Percentiles rank a stretch among this genome's conserved stretches.
phyloP scores from a whole-genome alignment of 1,140 invertebrate species.

The Metopolophium dirhodum region DNA sequence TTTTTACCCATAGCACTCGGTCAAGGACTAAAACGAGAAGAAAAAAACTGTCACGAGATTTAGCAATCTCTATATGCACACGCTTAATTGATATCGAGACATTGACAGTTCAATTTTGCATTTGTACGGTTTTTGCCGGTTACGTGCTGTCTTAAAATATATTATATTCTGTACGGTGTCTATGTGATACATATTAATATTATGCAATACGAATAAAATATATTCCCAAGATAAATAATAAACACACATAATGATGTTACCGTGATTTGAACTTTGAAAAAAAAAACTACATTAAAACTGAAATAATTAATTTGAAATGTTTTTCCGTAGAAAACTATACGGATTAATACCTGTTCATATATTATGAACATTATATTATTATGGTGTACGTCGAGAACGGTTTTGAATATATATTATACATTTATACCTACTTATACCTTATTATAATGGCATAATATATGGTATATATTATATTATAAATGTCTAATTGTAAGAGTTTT shows the following conservation, averaged over 20 bases:
- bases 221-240: background rate
- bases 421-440: background rate
- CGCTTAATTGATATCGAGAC: too few species aligned
- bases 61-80: background rate
- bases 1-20: background rate
- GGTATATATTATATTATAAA: too few species aligned
- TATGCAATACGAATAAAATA: background rate
- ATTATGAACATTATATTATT: too few species aligned
- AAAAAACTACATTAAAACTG: background rate
- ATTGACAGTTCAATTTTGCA: conserved; percentile 31
- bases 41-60: conserved; percentile 1
- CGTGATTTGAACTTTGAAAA: background rate
- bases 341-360: background rate
- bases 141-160: background rate
- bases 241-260: too few species aligned
- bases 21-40: background rate
- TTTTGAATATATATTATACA: too few species aligned
- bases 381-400: too few species aligned
- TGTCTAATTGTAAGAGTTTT: background rate
- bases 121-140: background rate
- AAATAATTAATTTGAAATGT: background rate
- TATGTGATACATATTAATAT: background rate
- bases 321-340: background rate
- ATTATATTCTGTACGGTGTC: background rate
- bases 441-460: too few species aligned